Conservation (phyloP, 2,113 vertebrate genomes). For the Paramisgurnus dabryanus region DNA sequence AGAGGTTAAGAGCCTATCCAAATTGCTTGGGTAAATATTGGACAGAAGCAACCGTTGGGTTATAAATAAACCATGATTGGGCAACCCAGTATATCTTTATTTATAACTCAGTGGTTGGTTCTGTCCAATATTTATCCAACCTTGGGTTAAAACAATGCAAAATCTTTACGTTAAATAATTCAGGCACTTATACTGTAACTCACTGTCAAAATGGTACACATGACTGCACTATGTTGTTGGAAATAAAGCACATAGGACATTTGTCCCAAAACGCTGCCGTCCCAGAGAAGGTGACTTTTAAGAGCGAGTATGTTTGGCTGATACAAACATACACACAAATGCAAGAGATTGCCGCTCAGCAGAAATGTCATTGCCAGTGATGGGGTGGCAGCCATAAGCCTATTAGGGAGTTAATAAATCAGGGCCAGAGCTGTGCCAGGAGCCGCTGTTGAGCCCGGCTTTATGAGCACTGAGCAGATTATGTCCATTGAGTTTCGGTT, state of each 20-base stretch:
- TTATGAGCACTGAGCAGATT: slow-evolving; percentile 56
- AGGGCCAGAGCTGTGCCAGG: slow-evolving; percentile 38
- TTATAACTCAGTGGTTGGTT: no score
- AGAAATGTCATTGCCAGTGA: slow-evolving; percentile 62
- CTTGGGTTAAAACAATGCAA: no score
- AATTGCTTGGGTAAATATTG: no score
- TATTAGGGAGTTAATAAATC: slow-evolving; percentile 59
- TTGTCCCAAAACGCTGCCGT: not conserved
- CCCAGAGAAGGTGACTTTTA: not conserved
- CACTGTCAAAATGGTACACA: no score
- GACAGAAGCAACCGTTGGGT: no score
- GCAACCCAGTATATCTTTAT: no score
- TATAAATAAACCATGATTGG: no score
- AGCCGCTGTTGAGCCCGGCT: slow-evolving; percentile 39
- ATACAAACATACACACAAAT: slow-evolving; percentile 40
- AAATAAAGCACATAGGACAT: not conserved
- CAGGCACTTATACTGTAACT: no score
- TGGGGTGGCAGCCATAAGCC: slow-evolving; percentile 43
- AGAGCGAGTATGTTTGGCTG: slow-evolving; percentile 10
- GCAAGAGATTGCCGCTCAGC: slow-evolving; percentile 58
- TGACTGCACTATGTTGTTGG: not conserved
- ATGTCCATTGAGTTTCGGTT: slow-evolving; percentile 47
- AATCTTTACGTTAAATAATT: no score
- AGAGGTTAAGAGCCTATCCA: no score
- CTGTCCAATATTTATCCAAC: no score